Conservation (phyloP, 37 sponge, comb jelly and placozoan species). For the Eunapius fragilis region DNA sequence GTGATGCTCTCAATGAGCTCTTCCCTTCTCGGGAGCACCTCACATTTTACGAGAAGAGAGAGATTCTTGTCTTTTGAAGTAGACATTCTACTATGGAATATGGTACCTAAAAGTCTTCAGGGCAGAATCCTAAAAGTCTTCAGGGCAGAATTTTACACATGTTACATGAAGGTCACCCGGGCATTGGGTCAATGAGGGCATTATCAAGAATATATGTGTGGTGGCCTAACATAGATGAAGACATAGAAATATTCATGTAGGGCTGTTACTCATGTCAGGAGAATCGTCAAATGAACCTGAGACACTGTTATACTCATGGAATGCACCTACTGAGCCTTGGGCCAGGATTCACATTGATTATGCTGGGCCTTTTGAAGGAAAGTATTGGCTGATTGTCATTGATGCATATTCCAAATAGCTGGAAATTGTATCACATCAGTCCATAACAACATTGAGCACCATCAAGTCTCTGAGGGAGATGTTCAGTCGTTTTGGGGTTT, state of each 20-base stretch:
- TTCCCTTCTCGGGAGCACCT: too few species aligned
- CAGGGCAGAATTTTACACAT: background rate
- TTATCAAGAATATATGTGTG: background rate
- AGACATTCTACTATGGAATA: slow-evolving; percentile 5
- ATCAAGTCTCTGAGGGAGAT: background rate
- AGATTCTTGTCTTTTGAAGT: slow-evolving; percentile 12
- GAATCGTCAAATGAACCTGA: background rate
- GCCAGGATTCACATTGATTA: background rate
- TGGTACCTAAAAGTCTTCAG: too few species aligned
- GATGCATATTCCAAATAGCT: background rate
- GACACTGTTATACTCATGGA: background rate
- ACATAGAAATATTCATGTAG: background rate
- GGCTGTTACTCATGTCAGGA: background rate
- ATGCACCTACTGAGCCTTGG: background rate
- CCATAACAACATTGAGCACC: background rate
- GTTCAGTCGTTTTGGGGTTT: background rate
- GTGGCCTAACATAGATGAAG: background rate
- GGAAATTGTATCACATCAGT: background rate
- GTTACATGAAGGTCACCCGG: slow-evolving; percentile 12
- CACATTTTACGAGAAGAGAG: background rate
- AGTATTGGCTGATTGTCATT: background rate
- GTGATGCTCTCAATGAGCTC: too few species aligned
- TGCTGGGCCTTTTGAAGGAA: background rate
- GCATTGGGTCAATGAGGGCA: slow-evolving; percentile 1
- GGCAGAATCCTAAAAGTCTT: background rate